Percentiles rank a stretch among this genome's conserved stretches.
Conservation (phyloP, 2,797 vertebrate genomes). For the Platalea minor region DNA sequence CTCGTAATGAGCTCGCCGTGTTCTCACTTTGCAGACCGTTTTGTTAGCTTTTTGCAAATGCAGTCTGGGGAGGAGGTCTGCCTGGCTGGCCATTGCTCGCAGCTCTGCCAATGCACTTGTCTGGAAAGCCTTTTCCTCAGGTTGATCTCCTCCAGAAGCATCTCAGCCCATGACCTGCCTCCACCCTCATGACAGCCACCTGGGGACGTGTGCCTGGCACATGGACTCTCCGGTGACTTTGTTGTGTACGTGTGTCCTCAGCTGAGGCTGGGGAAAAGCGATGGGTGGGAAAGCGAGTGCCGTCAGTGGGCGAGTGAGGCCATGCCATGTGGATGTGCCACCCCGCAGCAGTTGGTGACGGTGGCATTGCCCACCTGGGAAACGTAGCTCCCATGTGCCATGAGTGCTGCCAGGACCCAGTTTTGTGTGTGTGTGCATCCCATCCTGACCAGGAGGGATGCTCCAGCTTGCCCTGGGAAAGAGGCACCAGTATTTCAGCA, state of each 20-base stretch:
- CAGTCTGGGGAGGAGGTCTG: neutral
- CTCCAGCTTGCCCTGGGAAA: neutral
- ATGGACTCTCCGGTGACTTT: neutral
- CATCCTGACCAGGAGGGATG: neutral
- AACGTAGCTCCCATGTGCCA: rapidly evolving
- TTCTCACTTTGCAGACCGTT: neutral
- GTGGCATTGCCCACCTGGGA: neutral
- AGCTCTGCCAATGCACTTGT: neutral
- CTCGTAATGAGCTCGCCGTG: neutral
- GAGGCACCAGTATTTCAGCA: neutral
- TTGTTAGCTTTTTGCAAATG: neutral
- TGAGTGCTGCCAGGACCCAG: neutral
- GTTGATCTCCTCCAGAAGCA: neutral
- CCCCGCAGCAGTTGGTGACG: neutral
- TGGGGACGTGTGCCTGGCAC: neutral
- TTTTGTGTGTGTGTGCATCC: neutral
- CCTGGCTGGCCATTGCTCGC: neutral
- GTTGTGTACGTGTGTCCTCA: neutral
- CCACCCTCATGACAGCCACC: neutral
- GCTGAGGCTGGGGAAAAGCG: neutral
- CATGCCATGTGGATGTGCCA: neutral
- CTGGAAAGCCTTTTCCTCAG: neutral
- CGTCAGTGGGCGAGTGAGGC: neutral
- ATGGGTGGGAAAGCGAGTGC: neutral
- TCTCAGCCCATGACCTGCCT: neutral